Base-by-base conservation (phyloP, 2,888 invertebrate species). In the Exocentrus adspersus region DNA sequence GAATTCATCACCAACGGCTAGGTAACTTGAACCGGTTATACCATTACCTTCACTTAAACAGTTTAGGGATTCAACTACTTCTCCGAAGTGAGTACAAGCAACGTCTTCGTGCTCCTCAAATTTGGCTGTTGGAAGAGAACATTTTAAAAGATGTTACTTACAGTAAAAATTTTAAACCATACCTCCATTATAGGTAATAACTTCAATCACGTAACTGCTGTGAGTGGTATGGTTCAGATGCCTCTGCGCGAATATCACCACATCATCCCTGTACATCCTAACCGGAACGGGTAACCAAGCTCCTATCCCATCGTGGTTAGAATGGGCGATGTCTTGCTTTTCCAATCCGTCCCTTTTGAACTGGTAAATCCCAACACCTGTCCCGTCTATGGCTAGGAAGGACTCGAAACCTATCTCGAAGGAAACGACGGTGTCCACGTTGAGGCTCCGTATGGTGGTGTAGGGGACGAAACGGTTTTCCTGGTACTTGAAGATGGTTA, bases 211-310 rank as follows among this genome's bases (percentile, higher is more conserved):
- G 48, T 70, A 68, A 2, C 78, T 71, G 21, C 65, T 69, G 61
- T 82, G 81, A 2, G 73, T 69, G 10, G 67, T 74, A 60, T 81
- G 77, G 53, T 80, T 71, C 17, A 81, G 16, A 19, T 51, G 56
- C 20, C 80, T 76, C 72, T 86, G 84, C 1, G 82, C 75, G 5
- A 86, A 65, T 42, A 86, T 65, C 46, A 85, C 68, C 1, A 82
- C 78, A 58, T 86, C 85, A 63, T 84, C 81, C 54, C 83, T 78
- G 62, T 83, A 84, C 1, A 81, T 84, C 54, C 79, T 73, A 1
- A 84, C 60, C 1, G 80, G 80, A 32, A 86, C 65, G 2, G 80
- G 76, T 37, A 81, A 67, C 79, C 80, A 82, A 68, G 74, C 79
- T 17, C 78, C 70, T 1, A 82, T 72, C 2, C 75, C 75, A 7